These are phyloP conservation scores for Mesoligia furuncula DNA, from an alignment of 2,888 invertebrate genomes.

Conservation along the genomic window DNA sequence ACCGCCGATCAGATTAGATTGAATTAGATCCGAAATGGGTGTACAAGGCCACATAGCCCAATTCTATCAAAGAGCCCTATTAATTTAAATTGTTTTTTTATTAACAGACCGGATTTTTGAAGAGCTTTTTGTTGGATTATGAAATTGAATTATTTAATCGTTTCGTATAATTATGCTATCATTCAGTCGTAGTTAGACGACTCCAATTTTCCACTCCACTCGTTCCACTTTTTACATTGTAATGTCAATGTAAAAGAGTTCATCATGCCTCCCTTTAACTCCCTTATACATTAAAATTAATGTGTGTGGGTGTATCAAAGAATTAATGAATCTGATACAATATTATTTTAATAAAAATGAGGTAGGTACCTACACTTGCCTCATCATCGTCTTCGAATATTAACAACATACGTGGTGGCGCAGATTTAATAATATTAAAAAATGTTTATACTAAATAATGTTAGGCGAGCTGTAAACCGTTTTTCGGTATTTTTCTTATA, in stretches of 20 bases:
- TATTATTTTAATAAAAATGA: neutral
- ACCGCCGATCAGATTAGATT: conserved; percentile 61
- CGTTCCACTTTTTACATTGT: neutral
- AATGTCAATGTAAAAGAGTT: neutral
- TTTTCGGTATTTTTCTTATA: conserved; percentile 51
- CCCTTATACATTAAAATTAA: neutral
- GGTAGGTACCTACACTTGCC: no score
- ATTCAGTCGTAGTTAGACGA: neutral
- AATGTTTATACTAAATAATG: conserved; percentile 6
- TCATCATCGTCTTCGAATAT: neutral
- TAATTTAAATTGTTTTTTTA: conserved; percentile 46
- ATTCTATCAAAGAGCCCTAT: conserved; percentile 46
- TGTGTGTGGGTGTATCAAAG: neutral
- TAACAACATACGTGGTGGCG: neutral
- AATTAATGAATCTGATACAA: neutral
- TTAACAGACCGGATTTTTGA: conserved; percentile 1
- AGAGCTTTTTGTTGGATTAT: neutral
- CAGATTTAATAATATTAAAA: neutral
- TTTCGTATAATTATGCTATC: neutral
- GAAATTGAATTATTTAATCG: neutral
- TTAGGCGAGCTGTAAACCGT: conserved; percentile 6
- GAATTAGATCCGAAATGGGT: conserved; percentile 58
- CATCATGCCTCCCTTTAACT: no score
- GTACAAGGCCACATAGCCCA: conserved; percentile 49
- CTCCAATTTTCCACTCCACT: neutral